These are phyloP conservation scores for Patella caerulea DNA, from an alignment of 2,888 invertebrate genomes.

Conservation along the genomic window DNA sequence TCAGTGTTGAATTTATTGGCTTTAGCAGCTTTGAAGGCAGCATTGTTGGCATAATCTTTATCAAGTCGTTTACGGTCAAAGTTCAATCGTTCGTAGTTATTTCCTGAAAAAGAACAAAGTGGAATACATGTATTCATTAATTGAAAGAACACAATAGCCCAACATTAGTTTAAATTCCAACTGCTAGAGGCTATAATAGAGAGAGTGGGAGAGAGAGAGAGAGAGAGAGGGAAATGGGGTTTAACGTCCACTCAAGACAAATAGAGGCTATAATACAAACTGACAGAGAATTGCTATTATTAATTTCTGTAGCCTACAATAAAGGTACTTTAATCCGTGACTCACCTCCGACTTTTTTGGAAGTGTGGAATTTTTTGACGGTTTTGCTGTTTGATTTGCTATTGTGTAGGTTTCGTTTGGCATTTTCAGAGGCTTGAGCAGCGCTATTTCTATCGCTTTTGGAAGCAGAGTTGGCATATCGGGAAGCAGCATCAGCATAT, in stretches of 20 bases:
- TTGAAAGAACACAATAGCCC: too few species aligned
- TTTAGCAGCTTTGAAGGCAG: slow-evolving; percentile 1
- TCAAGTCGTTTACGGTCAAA: neutral
- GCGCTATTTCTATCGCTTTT: neutral
- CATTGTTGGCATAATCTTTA: neutral
- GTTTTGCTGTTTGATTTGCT: slow-evolving; percentile 9
- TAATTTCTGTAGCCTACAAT: too few species aligned
- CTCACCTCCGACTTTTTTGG: slow-evolving; percentile 7
- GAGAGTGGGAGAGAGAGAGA: too few species aligned
- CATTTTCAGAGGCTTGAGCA: neutral
- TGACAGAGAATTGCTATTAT: too few species aligned
- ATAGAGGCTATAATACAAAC: too few species aligned
- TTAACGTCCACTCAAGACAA: too few species aligned
- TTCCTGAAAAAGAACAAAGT: neutral
- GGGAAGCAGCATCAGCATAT: slow-evolving; percentile 4
- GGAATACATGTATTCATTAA: too few species aligned
- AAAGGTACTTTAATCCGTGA: too few species aligned
- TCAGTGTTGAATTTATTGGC: slow-evolving; percentile 3
- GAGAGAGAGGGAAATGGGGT: too few species aligned
- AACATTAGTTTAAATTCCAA: too few species aligned
- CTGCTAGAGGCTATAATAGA: too few species aligned
- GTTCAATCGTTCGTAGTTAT: slow-evolving; percentile 2
- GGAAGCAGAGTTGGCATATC: neutral
- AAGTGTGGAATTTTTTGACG: slow-evolving; percentile 6
- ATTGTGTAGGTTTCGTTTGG: neutral